Conservation (phyloP, 1,140 invertebrate genomes). For the Zaprionus ornatus region DNA sequence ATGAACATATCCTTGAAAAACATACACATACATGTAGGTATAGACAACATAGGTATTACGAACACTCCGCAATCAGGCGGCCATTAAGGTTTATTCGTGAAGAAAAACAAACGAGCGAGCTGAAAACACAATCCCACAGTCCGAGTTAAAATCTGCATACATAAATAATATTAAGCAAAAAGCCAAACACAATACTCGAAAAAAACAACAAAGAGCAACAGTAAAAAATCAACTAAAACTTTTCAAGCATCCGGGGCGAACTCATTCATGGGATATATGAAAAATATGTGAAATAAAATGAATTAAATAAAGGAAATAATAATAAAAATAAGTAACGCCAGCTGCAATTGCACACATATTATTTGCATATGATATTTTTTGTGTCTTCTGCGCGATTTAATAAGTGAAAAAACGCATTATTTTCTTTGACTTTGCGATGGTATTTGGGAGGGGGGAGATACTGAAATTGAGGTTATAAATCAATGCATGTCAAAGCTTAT, state of each 20-base stretch:
- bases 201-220: neutral
- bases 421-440: neutral
- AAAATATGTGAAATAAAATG: slow-evolving; percentile 11
- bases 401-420: slow-evolving; percentile 24
- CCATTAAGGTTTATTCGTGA: slow-evolving; percentile 59
- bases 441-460: neutral
- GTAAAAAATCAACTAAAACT: slow-evolving; percentile 34
- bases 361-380: slow-evolving; percentile 40
- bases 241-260: slow-evolving; percentile 24
- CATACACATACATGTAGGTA: slow-evolving; percentile 5
- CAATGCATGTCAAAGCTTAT: slow-evolving; percentile 7
- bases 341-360: slow-evolving; percentile 33
- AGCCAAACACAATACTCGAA: slow-evolving; percentile 38
- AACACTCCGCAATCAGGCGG: slow-evolving; percentile 55
- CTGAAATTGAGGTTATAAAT: slow-evolving; percentile 16
- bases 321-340: slow-evolving; percentile 31
- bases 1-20: slow-evolving; percentile 76
- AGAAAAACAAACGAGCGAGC: slow-evolving; percentile 60
- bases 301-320: neutral
- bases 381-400: slow-evolving; percentile 30
- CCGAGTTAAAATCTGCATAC: slow-evolving; percentile 57
- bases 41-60: slow-evolving; percentile 41
- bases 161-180: slow-evolving; percentile 73
- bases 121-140: slow-evolving; percentile 32
- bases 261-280: slow-evolving; percentile 34